A percentile compares a stretch with the other conserved stretches of the same genome.
phyloP scores from a whole-genome alignment of 2,888 invertebrate species.

The Zelleria hepariella region DNA sequence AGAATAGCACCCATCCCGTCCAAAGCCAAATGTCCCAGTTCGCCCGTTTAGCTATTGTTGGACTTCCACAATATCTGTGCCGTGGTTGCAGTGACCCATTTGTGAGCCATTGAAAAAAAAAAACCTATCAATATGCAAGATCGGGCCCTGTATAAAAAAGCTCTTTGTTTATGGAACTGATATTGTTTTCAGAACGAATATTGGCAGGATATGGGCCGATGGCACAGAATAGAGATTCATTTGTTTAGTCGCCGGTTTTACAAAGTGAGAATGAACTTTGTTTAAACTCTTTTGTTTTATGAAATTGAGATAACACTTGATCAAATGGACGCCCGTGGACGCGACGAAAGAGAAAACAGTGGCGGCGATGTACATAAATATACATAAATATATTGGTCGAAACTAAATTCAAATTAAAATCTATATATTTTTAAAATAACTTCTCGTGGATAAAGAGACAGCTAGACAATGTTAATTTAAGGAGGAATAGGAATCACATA shows the following conservation, averaged over 20 bases:
- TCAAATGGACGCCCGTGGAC: too few relatives aligned
- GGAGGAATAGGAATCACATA: not conserved
- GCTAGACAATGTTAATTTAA: too few relatives aligned
- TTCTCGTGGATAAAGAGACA: too few relatives aligned
- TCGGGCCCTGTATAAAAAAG: not conserved
- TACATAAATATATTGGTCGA: too few relatives aligned
- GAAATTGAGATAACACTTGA: too few relatives aligned
- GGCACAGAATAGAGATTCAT: not conserved
- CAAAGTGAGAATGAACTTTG: too few relatives aligned
- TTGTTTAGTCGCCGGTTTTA: not conserved
- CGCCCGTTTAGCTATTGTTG: not conserved
- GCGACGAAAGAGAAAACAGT: too few relatives aligned
- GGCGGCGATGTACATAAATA: too few relatives aligned
- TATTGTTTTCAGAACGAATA: not conserved
- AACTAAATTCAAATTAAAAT: too few relatives aligned
- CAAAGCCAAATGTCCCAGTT: not conserved
- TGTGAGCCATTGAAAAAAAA: not conserved
- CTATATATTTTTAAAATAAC: too few relatives aligned
- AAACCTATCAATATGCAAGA: not conserved
- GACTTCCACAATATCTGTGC: not conserved
- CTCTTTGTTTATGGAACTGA: not conserved
- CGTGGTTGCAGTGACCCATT: not conserved
- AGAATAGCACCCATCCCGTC: not conserved
- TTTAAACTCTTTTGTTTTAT: too few relatives aligned
- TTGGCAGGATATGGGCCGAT: too few relatives aligned